phyloP scores from a whole-genome alignment of 2,113 vertebrate genomes.

The Egretta garzetta region DNA sequence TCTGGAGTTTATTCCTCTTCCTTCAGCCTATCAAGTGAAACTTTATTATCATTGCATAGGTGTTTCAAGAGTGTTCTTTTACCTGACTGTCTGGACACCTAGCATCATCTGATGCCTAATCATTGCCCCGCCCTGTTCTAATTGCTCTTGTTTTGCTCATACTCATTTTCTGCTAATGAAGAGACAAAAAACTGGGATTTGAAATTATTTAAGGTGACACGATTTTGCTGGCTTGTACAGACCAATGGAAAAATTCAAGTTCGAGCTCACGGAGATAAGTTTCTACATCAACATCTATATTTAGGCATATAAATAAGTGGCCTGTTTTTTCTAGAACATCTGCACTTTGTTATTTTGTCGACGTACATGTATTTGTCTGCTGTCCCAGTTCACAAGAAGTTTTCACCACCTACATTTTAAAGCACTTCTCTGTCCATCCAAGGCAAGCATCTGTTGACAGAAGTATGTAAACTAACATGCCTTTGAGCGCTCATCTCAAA shows the following conservation, averaged over 20 bases:
- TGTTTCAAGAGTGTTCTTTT: not conserved
- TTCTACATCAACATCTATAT: not conserved
- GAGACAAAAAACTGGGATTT: not conserved
- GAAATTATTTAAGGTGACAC: not conserved
- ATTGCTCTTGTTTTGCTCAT: constrained; percentile 11
- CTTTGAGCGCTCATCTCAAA: not conserved
- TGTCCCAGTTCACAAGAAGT: not conserved
- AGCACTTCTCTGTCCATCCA: not conserved
- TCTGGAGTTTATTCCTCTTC: not conserved
- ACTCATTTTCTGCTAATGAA: not conserved
- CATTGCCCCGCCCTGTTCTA: not conserved
- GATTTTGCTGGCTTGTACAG: not conserved
- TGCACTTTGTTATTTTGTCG: not conserved
- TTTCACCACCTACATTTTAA: not conserved
- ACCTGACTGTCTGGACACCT: not conserved
- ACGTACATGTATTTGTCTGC: not conserved
- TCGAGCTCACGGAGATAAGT: not conserved
- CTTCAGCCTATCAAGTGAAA: not conserved
- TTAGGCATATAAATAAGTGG: not conserved
- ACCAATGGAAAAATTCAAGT: not conserved
- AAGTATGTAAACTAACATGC: not conserved
- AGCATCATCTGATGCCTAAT: not conserved
- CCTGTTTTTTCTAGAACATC: not conserved
- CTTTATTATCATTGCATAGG: not conserved
- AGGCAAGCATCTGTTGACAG: not conserved